Base-by-base conservation (phyloP, 2,797 vertebrate genomes). In the Selene dorsalis region DNA sequence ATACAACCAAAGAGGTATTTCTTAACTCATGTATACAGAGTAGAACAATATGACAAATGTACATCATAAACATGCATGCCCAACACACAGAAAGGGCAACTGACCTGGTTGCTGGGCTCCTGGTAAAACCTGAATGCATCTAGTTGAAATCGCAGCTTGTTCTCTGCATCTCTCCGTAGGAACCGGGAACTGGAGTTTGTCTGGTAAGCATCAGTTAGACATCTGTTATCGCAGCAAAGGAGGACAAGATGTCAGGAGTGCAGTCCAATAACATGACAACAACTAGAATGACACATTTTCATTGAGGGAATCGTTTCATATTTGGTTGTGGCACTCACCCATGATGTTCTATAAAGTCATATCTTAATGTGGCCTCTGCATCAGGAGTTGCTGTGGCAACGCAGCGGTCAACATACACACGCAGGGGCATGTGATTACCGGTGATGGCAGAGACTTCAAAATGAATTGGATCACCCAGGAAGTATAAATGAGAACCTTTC, bases 61-160 rank as follows among this genome's bases (percentile, higher is more conserved):
- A n/a, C 20, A 14, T 6, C 0, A 61, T 57, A 26, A 18, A 63
- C 1, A 5, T 1, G 3, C 10, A 55, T 47, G 18, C 5, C 24
- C 5, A 30, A n/a, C 10, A 43, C 4, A n/a, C 2, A 16, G 12
- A 8, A 17, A 16, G 22, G 10, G 20, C 5, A 3, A 78, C 63
- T 5, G n/a, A 93, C 94, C 91, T 85, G 82, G 77, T 86, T 87
- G 71, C 38, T 78, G 3, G 83, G 52, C 24, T 87, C 83, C 17
- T 84, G 69, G 74, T 91, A 81, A 76, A 95, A 94, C 80, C 47
- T 80, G 66, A 95, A 94, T 13, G 93, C 93, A 22, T 93, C 91
- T 0, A 94, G 48, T 48, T 83, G 76, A 60, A 94, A 89, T 53
- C 86, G 85, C 66, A 95, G 85, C 59, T 75, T 87, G 58, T 92